Base-by-base conservation (phyloP, 2,888 invertebrate species). In the Mechanitis messenoides region DNA sequence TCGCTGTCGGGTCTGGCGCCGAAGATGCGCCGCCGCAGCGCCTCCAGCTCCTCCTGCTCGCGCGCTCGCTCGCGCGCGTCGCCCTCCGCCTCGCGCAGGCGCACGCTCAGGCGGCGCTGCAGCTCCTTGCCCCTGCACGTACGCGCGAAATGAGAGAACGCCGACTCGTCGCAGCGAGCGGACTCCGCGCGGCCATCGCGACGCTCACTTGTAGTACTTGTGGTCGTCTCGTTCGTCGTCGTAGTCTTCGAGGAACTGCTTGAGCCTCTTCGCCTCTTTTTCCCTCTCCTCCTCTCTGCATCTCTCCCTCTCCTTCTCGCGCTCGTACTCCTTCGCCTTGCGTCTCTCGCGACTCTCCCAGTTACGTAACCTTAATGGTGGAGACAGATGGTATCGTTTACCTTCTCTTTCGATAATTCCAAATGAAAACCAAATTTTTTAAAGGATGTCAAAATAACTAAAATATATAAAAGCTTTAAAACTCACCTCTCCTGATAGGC, bases 181-280 rank as follows among this genome's bases (percentile, higher is more conserved):
- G 1, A 9, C 47, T 47, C 20, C 3, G 9, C 4, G n/a, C 3
- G 28, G 11, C 6, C 33, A 11, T 20, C 9, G 54, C 20, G 6
- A n/a, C 28, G 63, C 90, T 83, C 77, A 93, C 94, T 96, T 97
- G 91, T 98, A 99, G 90, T 96, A 99, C 90, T 98, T 98, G 56
- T 95, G 92, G 83, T 99, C 99, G 84, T 99, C 98, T 59, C 98
- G 92, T 84, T 98, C 98, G 84, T 99, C 99, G 78, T 99, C 98
- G 79, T 99, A 99, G 84, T 99, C 99, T 88, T 99, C 99, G 3
- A 99, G 92, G 85, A 99, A 99, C 90, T 98, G 97, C 84, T 98
- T 97, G 60, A 99, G 92, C 53, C 97, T 92, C 86, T 97, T 96
- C 0, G 98, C 98, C 86, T 99, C 99, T 63, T 94, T 93, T 81